Evolutionary conservation across 1,140 invertebrate genomes (phyloP).

Genomic region (Hetaerina americana): DNA sequence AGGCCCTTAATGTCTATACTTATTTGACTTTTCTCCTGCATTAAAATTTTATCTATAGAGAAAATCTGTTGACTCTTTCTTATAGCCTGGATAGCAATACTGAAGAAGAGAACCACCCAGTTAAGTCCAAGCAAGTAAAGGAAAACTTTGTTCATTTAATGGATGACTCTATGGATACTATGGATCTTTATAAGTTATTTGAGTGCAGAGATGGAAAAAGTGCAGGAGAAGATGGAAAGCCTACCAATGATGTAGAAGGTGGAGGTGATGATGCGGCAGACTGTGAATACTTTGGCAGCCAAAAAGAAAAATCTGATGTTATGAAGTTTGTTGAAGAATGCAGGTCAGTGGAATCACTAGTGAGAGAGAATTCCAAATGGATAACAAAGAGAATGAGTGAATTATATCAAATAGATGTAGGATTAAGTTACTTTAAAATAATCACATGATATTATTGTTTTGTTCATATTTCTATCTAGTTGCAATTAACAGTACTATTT

Average conservation of each 20-base stretch:
- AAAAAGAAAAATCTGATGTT: constrained; percentile 47
- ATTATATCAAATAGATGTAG: no score
- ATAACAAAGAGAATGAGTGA: no score
- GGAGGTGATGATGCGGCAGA: neutral
- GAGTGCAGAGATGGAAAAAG: constrained; percentile 15
- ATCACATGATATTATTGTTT: no score
- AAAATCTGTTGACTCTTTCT: no score
- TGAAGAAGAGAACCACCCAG: neutral
- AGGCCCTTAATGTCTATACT: no score
- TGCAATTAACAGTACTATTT: no score
- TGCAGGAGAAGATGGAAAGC: neutral
- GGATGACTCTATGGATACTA: constrained; percentile 46
- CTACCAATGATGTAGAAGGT: neutral
- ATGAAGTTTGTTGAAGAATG: constrained; percentile 41
- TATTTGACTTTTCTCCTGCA: no score
- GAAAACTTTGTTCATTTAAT: constrained; percentile 3
- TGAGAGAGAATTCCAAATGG: no score
- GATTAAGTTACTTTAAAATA: no score
- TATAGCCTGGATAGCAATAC: neutral
- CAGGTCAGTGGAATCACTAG: constrained; percentile 15
- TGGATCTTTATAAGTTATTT: constrained; percentile 48
- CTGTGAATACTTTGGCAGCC: constrained; percentile 47
- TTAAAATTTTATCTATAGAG: no score
- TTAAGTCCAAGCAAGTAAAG: neutral
- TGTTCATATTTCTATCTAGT: no score